Percentiles rank a stretch among this genome's conserved stretches.
These are phyloP conservation scores for Natrix natrix DNA, from an alignment of 2,797 vertebrate genomes.

Conservation along the genomic window DNA sequence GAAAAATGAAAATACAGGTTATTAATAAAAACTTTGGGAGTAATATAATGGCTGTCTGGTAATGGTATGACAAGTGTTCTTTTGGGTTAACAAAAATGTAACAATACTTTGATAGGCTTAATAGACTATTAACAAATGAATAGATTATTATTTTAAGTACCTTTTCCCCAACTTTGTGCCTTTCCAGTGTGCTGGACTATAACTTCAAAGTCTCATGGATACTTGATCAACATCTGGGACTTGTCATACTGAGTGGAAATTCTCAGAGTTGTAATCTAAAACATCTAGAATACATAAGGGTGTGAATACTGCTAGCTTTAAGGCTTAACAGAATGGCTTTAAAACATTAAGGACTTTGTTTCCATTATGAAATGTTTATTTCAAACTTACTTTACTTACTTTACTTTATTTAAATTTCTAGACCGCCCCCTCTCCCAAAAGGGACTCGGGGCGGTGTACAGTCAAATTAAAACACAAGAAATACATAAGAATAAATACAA, in stretches of 20 bases:
- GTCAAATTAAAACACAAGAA: no score
- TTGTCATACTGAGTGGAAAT: neutral
- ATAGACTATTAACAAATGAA: neutral
- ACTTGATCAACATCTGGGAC: neutral
- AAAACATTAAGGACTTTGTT: neutral
- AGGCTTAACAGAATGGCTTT: neutral
- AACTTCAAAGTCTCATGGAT: neutral
- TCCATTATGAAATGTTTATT: neutral
- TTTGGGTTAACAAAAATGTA: neutral
- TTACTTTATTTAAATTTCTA: no score
- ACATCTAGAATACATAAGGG: neutral
- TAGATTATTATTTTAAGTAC: neutral
- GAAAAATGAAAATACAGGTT: constrained; percentile 1
- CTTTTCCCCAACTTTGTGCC: neutral
- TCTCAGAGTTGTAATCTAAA: neutral
- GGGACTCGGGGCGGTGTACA: no score
- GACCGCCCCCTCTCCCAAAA: no score
- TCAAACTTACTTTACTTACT: no score
- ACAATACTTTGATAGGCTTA: neutral
- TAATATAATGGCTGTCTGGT: neutral
- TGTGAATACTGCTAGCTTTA: neutral
- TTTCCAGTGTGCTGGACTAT: neutral
- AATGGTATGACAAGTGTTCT: neutral
- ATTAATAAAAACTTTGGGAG: neutral
- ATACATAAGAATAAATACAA: no score